These are phyloP conservation scores for Sebastolobus alascanus DNA, from an alignment of 2,797 vertebrate genomes.

Conservation along the genomic window DNA sequence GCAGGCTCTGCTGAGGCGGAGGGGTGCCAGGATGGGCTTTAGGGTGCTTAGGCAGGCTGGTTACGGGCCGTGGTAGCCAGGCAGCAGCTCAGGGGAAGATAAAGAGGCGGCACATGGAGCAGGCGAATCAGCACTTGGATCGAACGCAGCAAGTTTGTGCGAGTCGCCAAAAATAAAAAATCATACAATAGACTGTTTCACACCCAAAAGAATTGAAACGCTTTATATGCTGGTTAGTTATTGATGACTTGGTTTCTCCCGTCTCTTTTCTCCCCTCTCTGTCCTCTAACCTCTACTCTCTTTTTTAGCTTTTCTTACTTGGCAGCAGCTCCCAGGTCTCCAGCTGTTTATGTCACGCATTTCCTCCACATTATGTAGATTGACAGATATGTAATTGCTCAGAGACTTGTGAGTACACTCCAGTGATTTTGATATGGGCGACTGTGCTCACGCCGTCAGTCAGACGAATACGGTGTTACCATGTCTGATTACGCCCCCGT, in stretches of 20 bases:
- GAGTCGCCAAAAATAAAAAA: conserved; percentile 29
- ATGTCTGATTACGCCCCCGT: conserved; percentile 63
- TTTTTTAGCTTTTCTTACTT: conserved; percentile 31
- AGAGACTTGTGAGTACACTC: conserved; percentile 64
- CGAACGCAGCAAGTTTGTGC: neutral
- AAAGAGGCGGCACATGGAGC: conserved; percentile 28
- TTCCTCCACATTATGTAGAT: conserved; percentile 72
- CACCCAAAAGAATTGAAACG: conserved; percentile 15
- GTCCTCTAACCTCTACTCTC: conserved; percentile 9
- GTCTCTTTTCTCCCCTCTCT: neutral
- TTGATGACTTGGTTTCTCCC: conserved; percentile 20
- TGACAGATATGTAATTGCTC: conserved; percentile 79
- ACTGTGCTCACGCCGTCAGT: conserved; percentile 47
- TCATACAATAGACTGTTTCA: neutral
- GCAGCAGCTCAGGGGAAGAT: conserved; percentile 43
- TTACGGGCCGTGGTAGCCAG: conserved; percentile 27
- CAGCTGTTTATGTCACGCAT: conserved; percentile 61
- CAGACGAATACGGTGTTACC: conserved; percentile 54
- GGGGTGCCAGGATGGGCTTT: conserved; percentile 54
- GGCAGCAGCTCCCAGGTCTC: conserved; percentile 45
- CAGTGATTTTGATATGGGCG: conserved; percentile 45
- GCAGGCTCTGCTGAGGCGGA: conserved; percentile 5
- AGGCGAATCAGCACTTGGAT: conserved; percentile 35
- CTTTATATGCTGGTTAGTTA: neutral
- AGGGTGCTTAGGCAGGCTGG: conserved; percentile 52